Evolutionary conservation across 2,113 vertebrate species (phyloP).

Genomic region (Numida meleagris): DNA sequence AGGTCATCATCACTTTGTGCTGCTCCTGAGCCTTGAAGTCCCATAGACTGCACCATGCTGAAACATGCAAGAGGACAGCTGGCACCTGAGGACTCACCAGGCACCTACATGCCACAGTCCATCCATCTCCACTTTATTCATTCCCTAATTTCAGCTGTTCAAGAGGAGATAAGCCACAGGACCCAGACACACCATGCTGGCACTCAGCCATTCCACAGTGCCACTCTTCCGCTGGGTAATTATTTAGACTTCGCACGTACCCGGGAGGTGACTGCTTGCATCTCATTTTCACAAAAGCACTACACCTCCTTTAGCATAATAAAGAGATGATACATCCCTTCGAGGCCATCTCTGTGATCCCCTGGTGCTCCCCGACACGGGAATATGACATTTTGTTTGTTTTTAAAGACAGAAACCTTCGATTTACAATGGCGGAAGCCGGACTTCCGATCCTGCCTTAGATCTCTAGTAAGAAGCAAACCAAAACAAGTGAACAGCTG

Average conservation of each 20-base stretch:
- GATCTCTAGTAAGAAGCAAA: background rate
- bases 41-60: background rate
- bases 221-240: background rate
- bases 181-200: accelerated
- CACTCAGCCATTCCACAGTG: background rate
- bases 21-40: background rate
- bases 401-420: background rate
- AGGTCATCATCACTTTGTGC: background rate
- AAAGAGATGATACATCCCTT: background rate
- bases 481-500: background rate
- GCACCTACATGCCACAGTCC: background rate
- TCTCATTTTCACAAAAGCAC: background rate
- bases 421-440: background rate
- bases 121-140: background rate
- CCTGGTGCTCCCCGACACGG: background rate
- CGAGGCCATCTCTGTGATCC: background rate
- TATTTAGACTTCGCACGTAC: background rate
- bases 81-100: accelerated
- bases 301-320: background rate
- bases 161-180: background rate
- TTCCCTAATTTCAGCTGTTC: background rate
- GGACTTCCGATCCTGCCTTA: accelerated
- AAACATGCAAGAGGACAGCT: background rate
- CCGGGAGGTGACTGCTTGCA: background rate
- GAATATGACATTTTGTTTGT: background rate